phyloP scores from a whole-genome alignment of 2,888 invertebrate genomes.

The Amphipoea oculea region DNA sequence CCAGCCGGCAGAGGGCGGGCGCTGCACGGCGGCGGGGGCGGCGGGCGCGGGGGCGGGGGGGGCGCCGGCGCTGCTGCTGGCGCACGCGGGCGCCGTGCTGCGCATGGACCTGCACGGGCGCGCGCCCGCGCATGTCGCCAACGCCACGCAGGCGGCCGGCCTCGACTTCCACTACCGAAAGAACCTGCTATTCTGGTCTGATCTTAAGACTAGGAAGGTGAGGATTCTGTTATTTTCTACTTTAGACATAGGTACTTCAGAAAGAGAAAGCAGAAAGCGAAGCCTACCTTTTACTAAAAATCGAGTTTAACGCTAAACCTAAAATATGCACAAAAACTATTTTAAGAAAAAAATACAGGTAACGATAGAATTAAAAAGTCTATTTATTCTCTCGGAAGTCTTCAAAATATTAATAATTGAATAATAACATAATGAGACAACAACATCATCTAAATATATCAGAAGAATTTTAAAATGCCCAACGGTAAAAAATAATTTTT shows the following conservation, averaged over 20 bases:
- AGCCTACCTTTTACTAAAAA: neutral
- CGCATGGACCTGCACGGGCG: conserved; percentile 93
- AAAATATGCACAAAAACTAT: neutral
- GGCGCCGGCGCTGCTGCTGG: conserved; percentile 84
- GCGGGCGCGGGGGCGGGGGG: neutral
- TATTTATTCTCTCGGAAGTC: neutral
- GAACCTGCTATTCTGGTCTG: conserved; percentile 96
- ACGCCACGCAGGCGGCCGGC: conserved; percentile 96
- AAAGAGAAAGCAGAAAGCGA: neutral
- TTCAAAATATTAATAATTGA: neutral
- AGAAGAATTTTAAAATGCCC: neutral
- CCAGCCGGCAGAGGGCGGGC: neutral
- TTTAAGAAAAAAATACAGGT: neutral
- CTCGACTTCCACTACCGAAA: conserved; percentile 95
- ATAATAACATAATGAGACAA: neutral
- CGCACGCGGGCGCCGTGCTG: conserved; percentile 92
- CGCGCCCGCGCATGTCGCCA: conserved; percentile 92
- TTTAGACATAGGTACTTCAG: too few relatives aligned
- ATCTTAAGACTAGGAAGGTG: conserved; percentile 96
- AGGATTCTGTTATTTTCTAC: neutral
- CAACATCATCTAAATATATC: neutral
- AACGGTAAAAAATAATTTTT: too few relatives aligned
- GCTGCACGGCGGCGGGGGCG: neutral
- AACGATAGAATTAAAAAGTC: neutral
- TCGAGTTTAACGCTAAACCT: too few relatives aligned